Conservation (phyloP, 2,113 vertebrate species). For the Rhombomys opimus region DNA sequence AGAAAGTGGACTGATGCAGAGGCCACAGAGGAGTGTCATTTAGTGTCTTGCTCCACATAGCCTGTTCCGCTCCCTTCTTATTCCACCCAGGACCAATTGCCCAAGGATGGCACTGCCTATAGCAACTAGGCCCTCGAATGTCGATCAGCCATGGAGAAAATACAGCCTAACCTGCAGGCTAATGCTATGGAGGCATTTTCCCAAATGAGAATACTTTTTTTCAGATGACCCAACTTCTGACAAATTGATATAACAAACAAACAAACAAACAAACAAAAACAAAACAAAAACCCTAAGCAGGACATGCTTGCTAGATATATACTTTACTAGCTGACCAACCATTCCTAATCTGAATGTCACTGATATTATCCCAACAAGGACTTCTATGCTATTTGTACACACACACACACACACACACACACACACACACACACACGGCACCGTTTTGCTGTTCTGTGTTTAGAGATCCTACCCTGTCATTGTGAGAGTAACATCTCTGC, state of each 20-base stretch:
- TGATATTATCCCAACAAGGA: background rate
- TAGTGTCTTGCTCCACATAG: background rate
- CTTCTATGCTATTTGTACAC: background rate
- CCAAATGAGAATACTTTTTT: background rate
- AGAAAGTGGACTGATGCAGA: background rate
- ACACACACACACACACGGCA: background rate
- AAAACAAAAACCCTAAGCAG: background rate
- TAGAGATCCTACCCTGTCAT: background rate
- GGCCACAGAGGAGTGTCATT: background rate
- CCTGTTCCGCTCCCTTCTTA: background rate
- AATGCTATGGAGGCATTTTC: background rate
- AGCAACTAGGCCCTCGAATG: background rate
- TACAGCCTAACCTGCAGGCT: background rate
- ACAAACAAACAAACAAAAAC: no score
- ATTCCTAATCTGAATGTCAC: background rate
- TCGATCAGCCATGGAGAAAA: background rate
- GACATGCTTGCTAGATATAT: background rate
- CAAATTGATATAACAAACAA: background rate
- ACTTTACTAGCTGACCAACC: background rate
- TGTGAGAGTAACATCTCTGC: background rate
- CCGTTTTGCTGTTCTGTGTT: background rate
- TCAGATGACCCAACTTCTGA: background rate
- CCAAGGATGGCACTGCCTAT: background rate
- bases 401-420: background rate
- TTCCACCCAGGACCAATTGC: background rate